These are phyloP conservation scores for Pangasius macronema DNA, from an alignment of 2,797 vertebrate genomes.

Conservation along the genomic window DNA sequence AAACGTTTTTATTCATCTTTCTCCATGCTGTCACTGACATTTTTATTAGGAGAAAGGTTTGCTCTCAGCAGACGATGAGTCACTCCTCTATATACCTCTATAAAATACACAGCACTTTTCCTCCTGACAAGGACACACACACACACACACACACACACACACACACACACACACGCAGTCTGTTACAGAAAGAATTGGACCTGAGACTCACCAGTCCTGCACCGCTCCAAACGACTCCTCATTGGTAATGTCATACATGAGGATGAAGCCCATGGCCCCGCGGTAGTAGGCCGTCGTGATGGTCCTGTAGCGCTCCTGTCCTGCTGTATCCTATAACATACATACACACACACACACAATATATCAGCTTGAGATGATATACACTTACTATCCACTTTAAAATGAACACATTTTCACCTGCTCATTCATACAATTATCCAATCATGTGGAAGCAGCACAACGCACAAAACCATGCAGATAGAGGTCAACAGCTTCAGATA, in stretches of 20 bases:
- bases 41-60: constrained; percentile 18
- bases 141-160: background rate
- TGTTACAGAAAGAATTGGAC: constrained; percentile 1
- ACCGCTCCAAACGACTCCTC: constrained; percentile 84
- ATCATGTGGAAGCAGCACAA: background rate
- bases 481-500: background rate
- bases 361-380: background rate
- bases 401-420: background rate
- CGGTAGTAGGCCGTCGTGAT: constrained; percentile 86
- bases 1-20: background rate
- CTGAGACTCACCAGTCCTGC: constrained; percentile 81
- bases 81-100: constrained; percentile 23
- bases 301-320: constrained; percentile 84
- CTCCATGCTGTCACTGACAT: background rate
- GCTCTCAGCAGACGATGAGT: constrained; percentile 16
- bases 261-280: constrained; percentile 85
- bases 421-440: background rate
- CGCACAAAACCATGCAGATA: background rate
- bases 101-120: constrained; percentile 27
- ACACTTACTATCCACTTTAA: background rate
- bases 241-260: constrained; percentile 87
- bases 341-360: background rate
- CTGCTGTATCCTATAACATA: constrained; percentile 78
- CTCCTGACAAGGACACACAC: background rate
- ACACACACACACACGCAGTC: constrained; percentile 16